A percentile compares a stretch with the other conserved stretches of the same genome.
Evolutionary conservation across 37 sponge, comb jelly and placozoan genomes (phyloP).

Genomic region (Sycon ciliatum): DNA sequence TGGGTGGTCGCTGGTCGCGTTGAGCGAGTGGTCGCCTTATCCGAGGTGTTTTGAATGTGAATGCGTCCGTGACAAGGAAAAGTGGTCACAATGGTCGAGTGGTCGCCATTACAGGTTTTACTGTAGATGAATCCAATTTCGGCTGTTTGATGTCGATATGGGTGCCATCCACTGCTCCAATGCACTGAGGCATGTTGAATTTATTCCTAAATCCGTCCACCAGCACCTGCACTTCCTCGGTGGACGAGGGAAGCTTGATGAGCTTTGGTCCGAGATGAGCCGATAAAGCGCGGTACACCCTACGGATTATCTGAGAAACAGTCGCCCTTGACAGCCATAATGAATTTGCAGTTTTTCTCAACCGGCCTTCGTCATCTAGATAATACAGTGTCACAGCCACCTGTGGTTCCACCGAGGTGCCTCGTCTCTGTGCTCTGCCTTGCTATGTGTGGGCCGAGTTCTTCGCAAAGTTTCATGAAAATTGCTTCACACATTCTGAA

Average conservation of each 20-base stretch:
- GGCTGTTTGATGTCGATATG: slow-evolving; percentile 34
- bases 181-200: background rate
- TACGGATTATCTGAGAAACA: slow-evolving; percentile 16
- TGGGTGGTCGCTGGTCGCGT: no score
- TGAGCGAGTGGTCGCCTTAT: no score
- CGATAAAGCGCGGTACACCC: slow-evolving; percentile 18
- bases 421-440: no score
- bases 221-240: slow-evolving; percentile 15
- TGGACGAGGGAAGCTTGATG: slow-evolving; percentile 18
- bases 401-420: slow-evolving; percentile 14
- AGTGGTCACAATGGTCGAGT: no score
- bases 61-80: no score
- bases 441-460: no score
- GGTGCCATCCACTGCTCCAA: no score
- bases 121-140: slow-evolving; percentile 8
- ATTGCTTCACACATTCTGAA: no score
- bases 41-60: no score
- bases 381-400: slow-evolving; percentile 34
- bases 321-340: slow-evolving; percentile 25
- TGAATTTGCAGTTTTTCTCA: slow-evolving; percentile 32
- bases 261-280: slow-evolving; percentile 17
- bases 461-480: no score
- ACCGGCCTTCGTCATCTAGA: slow-evolving; percentile 26
- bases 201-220: background rate
- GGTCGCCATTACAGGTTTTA: no score